phyloP scores from a whole-genome alignment of 2,113 vertebrate species.

The Ochotona princeps region DNA sequence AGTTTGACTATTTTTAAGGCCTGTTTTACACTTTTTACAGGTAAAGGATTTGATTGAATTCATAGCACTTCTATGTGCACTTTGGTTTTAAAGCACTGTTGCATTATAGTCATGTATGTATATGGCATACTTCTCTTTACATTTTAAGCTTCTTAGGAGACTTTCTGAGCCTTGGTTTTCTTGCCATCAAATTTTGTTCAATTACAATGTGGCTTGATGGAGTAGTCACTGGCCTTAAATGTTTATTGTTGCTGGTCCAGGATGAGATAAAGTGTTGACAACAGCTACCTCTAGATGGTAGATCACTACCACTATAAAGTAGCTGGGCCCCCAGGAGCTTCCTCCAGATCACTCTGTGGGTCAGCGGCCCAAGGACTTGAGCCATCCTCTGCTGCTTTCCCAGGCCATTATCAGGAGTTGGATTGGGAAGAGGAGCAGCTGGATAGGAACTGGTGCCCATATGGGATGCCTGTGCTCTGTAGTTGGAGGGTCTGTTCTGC shows the following conservation, averaged over 20 bases:
- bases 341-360: too few relatives aligned
- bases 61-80: neutral
- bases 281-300: neutral
- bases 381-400: too few relatives aligned
- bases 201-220: neutral
- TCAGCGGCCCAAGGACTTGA: too few relatives aligned
- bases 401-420: too few relatives aligned
- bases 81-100: neutral
- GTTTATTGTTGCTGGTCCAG: neutral
- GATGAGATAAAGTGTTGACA: neutral
- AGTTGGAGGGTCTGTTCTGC: too few relatives aligned
- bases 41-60: neutral
- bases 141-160: neutral
- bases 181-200: neutral
- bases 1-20: neutral
- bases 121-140: slow-evolving; percentile 8
- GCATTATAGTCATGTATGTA: neutral
- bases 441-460: too few relatives aligned
- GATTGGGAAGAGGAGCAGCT: too few relatives aligned
- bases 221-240: neutral
- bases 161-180: neutral
- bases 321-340: too few relatives aligned
- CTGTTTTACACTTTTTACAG: slow-evolving; percentile 8
- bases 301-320: too few relatives aligned
- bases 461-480: too few relatives aligned